Base-by-base conservation (phyloP, 1,140 invertebrate species). In the Acyrthosiphon pisum region DNA sequence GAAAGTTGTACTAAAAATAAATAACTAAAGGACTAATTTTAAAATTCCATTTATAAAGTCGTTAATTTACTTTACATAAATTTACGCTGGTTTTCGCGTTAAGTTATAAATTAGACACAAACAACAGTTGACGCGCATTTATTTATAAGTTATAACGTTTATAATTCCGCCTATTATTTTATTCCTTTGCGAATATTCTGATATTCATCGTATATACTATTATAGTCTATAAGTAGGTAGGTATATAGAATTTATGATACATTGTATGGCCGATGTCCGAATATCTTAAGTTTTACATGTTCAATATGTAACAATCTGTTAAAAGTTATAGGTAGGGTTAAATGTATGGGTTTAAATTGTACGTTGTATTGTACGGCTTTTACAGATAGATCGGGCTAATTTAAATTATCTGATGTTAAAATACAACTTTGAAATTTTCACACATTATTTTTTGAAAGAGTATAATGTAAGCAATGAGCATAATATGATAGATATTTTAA, bases 1-100 rank as follows among this genome's bases (percentile, higher is more conserved):
- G 18, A 30, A 87, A 48, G 86, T 48, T 48, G n/a, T 50, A 87
- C 7, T 50, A 87, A 87, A 87, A 87, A 87, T n/a, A 87, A 87
- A 50, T 87, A 76, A n/a, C n/a, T 76, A 87, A 87, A 48, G 20
- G 6, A 48, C 20, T 44, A 26, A 86, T 44, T 86, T 86, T 86
- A 30, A 86, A 86, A 50, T 46, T 87, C 2, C 14, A 48, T 87
- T 87, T 87, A 87, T 87, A 35, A 87, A 48, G 86, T 48, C 6
- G 14, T 87, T 48, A 35, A n/a, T n/a, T 87, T 76, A n/a, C 18
- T 44, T 44, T 2, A n/a, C n/a, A n/a, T n/a, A n/a, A 50, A 22
- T 50, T 50, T 50, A 87, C 30, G 30, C 44, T 22, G 44, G 26
- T 46, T 86, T 30, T 86, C 6, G 26, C 20, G 30, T 50, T 22